Percentiles rank a stretch among this genome's conserved stretches.
These are phyloP conservation scores for Danio albolineatus DNA, from an alignment of 2,797 vertebrate genomes.

Conservation along the genomic window DNA sequence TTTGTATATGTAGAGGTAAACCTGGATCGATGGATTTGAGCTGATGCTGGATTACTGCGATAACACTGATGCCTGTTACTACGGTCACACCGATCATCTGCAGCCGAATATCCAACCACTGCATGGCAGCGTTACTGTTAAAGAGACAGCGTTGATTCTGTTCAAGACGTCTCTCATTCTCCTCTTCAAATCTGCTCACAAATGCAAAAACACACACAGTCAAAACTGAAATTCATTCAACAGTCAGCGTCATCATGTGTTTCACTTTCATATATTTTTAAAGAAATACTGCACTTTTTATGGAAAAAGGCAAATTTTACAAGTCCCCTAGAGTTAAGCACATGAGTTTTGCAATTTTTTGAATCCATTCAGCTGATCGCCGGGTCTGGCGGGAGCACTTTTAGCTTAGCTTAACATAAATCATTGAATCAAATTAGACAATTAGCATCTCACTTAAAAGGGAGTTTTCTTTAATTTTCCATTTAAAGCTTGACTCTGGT, in stretches of 20 bases:
- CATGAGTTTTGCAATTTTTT: no score
- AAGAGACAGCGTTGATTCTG: conserved; percentile 94
- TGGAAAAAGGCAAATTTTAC: no score
- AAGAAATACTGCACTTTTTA: no score
- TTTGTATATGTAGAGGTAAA: conserved; percentile 63
- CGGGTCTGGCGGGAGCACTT: no score
- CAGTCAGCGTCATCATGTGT: background rate
- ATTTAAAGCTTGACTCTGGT: no score
- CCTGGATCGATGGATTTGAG: conserved; percentile 86
- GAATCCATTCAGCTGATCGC: no score
- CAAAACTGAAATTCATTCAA: background rate
- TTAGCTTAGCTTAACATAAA: no score
- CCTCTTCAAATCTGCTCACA: conserved; percentile 86
- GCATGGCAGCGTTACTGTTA: conserved; percentile 83
- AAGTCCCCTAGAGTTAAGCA: no score
- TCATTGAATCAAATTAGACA: no score
- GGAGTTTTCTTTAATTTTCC: no score
- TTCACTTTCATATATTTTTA: no score
- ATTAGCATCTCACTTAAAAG: no score
- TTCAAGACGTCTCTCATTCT: conserved; percentile 85
- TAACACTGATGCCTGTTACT: conserved; percentile 84
- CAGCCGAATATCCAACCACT: conserved; percentile 96
- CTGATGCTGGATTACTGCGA: conserved; percentile 91
- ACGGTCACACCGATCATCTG: conserved; percentile 93
- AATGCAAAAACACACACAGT: background rate